phyloP scores from a whole-genome alignment of 2,797 vertebrate species.

The Acanthopagrus latus region DNA sequence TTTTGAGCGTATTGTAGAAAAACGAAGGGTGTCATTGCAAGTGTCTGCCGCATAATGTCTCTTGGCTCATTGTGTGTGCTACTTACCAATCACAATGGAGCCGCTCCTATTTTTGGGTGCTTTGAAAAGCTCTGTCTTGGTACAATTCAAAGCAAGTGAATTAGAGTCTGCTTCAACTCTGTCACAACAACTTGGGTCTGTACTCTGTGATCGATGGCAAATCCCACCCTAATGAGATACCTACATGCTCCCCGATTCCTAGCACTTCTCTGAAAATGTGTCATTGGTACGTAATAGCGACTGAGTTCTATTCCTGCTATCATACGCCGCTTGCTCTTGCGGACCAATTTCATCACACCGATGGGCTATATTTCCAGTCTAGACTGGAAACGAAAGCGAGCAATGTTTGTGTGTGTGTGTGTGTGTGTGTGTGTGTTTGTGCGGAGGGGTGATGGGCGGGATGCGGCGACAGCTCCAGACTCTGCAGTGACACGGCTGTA shows the following conservation, averaged over 20 bases:
- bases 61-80: slow-evolving; percentile 41
- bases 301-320: slow-evolving; percentile 27
- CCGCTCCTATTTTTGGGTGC: slow-evolving; percentile 51
- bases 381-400: slow-evolving; percentile 60
- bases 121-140: slow-evolving; percentile 55
- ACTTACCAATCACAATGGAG: slow-evolving; percentile 53
- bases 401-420: slow-evolving; percentile 50
- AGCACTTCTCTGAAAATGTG: slow-evolving; percentile 19
- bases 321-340: slow-evolving; percentile 5
- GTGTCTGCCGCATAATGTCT: slow-evolving; percentile 55
- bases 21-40: slow-evolving; percentile 44
- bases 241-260: not conserved
- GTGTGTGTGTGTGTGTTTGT: slow-evolving; percentile 38
- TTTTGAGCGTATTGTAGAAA: slow-evolving; percentile 52
- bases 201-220: slow-evolving; percentile 44
- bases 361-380: slow-evolving; percentile 60
- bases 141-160: slow-evolving; percentile 47
- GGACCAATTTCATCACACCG: slow-evolving; percentile 40
- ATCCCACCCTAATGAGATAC: slow-evolving; percentile 34
- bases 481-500: slow-evolving; percentile 87
- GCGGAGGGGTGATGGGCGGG: slow-evolving; percentile 78
- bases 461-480: slow-evolving; percentile 86
- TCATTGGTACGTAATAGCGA: slow-evolving; percentile 4
- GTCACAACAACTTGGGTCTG: slow-evolving; percentile 46
- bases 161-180: slow-evolving; percentile 45